Conservation (phyloP, 2,888 invertebrate species). For the Imbricaverruca yamaguchii region DNA sequence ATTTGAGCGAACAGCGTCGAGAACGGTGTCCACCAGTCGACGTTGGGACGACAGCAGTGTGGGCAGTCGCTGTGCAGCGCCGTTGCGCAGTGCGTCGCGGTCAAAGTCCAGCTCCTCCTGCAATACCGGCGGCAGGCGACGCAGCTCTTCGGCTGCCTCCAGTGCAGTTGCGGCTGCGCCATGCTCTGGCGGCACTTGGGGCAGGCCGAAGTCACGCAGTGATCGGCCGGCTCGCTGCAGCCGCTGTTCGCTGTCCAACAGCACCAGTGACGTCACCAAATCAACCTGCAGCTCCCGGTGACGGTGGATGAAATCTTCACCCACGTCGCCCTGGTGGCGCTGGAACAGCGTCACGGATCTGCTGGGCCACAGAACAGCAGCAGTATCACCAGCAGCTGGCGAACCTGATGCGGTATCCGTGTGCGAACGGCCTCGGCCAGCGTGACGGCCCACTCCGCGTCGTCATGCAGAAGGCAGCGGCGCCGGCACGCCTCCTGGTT, state of each 20-base stretch:
- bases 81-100: background rate
- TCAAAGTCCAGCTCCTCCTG: no score
- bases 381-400: constrained; percentile 38
- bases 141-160: no score
- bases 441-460: constrained; percentile 34
- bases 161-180: background rate
- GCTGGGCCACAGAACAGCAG: constrained; percentile 24
- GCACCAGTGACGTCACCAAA: background rate
- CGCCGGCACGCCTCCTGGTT: no score
- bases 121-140: no score
- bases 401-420: constrained; percentile 35
- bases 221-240: background rate
- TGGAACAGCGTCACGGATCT: background rate
- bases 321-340: background rate
- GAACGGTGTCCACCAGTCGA: background rate
- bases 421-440: constrained; percentile 33
- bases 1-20: background rate
- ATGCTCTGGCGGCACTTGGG: background rate
- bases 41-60: background rate
- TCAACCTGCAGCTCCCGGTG: background rate
- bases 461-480: constrained; percentile 36
- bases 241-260: background rate
- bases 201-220: background rate
- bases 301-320: background rate
- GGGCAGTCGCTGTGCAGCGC: background rate